phyloP scores from a whole-genome alignment of 2,888 invertebrate genomes.

The Mesoligia furuncula region DNA sequence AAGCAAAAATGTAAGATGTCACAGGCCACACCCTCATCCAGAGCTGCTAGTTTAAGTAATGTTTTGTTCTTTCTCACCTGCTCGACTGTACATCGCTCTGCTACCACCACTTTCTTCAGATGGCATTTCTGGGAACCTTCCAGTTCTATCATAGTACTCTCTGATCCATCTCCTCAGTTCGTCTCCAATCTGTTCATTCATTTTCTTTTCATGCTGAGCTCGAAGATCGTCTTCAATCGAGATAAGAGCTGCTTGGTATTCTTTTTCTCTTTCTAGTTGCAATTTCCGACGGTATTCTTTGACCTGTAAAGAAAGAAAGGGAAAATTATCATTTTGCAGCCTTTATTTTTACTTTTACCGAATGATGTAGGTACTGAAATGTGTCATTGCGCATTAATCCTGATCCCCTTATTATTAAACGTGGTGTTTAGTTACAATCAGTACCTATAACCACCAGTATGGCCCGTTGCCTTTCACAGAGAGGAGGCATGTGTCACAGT shows the following conservation, averaged over 20 bases:
- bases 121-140: slow-evolving; percentile 97
- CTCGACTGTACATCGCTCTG: slow-evolving; percentile 94
- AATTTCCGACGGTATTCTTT: slow-evolving; percentile 91
- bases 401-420: not conserved
- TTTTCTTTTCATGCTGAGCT: slow-evolving; percentile 93
- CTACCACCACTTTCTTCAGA: slow-evolving; percentile 98
- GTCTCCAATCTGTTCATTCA: slow-evolving; percentile 96
- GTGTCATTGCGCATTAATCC: not conserved
- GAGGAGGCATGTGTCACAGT: too few species aligned
- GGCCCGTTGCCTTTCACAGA: not conserved
- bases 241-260: slow-evolving; percentile 93
- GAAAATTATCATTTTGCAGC: not conserved
- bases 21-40: not conserved
- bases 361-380: not conserved
- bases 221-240: slow-evolving; percentile 92
- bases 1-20: not conserved
- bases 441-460: not conserved
- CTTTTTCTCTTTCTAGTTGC: slow-evolving; percentile 92
- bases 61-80: slow-evolving; percentile 85
- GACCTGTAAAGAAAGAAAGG: slow-evolving; percentile 73
- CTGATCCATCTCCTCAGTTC: slow-evolving; percentile 97
- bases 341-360: not conserved
- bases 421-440: not conserved
- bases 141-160: slow-evolving; percentile 95
- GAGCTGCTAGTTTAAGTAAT: not conserved